phyloP scores from a whole-genome alignment of 2,113 vertebrate genomes.

The rabbit (Oryctolagus cuniculus) region mOryCun1.1 NC_091437.1:28771001-28771500 shows the following conservation, averaged over 20 bases:
- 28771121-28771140: neutral
- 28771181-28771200: neutral
- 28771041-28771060: conserved; percentile 43
- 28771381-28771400: neutral
- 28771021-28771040: neutral
- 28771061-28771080: conserved; percentile 4
- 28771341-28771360: neutral
- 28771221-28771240: conserved; percentile 1
- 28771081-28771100: conserved; percentile 2
- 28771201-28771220: conserved; percentile 6
- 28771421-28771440: conserved; percentile 15
- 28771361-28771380: conserved; percentile 34
- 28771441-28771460: no score
- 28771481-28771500: no score
- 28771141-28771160: conserved; percentile 17
- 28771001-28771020: conserved; percentile 2
- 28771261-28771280: neutral
- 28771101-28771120: neutral
- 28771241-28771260: neutral
- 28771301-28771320: conserved; percentile 26
- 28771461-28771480: no score
- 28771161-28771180: conserved; percentile 13
- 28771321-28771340: conserved; percentile 53
- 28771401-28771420: conserved; percentile 23
- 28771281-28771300: neutral